phyloP scores from a whole-genome alignment of 2,113 vertebrate genomes.

The Onychostoma macrolepis region DNA sequence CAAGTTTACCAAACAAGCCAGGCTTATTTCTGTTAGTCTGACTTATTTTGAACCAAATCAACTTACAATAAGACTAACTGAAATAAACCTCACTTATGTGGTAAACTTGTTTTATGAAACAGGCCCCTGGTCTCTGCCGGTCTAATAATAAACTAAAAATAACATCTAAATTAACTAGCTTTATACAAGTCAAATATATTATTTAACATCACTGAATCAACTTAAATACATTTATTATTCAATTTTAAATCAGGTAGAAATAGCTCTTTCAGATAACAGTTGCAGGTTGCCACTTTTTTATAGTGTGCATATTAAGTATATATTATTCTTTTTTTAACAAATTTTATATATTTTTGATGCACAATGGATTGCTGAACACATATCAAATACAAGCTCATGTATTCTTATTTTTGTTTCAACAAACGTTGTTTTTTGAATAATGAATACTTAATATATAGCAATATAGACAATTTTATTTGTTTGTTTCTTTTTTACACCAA shows the following conservation, averaged over 20 bases:
- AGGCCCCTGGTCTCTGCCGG: no score
- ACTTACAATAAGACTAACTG: no score
- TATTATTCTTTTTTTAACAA: not conserved
- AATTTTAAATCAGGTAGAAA: not conserved
- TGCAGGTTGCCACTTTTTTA: not conserved
- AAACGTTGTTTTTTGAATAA: not conserved
- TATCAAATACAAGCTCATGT: no score
- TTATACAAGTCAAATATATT: not conserved
- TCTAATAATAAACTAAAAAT: no score
- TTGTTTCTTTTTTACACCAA: no score
- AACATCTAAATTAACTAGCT: no score
- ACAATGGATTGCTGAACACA: not conserved
- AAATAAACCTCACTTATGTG: no score
- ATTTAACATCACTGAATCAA: not conserved
- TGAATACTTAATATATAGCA: not conserved
- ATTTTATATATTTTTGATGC: not conserved
- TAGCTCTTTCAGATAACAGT: not conserved
- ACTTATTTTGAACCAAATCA: no score
- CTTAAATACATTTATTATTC: not conserved
- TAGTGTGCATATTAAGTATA: not conserved
- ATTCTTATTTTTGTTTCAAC: not conserved
- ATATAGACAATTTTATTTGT: no score
- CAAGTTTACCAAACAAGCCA: no score
- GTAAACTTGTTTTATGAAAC: no score
- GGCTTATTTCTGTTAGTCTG: no score